These are phyloP conservation scores for Girardinus metallicus DNA, from an alignment of 2,797 vertebrate genomes.

Conservation along the genomic window DNA sequence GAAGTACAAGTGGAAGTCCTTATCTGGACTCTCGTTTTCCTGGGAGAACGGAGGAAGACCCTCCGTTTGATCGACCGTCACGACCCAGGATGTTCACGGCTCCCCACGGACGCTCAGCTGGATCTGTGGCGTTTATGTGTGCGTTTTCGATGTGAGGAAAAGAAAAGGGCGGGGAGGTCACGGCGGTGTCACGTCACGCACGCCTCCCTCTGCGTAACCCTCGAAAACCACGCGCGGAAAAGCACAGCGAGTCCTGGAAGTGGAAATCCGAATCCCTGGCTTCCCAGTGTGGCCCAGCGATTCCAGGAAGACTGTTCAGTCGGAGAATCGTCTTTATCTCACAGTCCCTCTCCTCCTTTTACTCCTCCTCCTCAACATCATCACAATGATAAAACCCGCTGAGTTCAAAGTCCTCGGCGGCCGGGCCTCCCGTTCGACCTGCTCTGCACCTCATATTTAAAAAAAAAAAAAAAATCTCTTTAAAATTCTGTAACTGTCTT, in stretches of 20 bases:
- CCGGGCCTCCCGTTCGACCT: constrained; percentile 77
- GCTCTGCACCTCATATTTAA: constrained; percentile 82
- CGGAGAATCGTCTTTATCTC: constrained; percentile 64
- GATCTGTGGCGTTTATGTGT: constrained; percentile 82
- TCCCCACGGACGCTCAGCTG: constrained; percentile 92
- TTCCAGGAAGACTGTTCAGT: constrained; percentile 30
- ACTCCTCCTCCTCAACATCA: constrained; percentile 50
- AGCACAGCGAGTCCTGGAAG: constrained; percentile 17
- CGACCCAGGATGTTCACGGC: constrained; percentile 93
- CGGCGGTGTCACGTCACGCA: constrained; percentile 92
- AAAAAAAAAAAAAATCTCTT: constrained; percentile 72
- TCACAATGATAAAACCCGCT: constrained; percentile 80
- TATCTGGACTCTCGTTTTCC: constrained; percentile 82
- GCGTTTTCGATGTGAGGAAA: constrained; percentile 59
- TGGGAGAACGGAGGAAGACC: constrained; percentile 92
- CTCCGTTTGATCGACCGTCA: constrained; percentile 95
- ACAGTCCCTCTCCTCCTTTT: constrained; percentile 61
- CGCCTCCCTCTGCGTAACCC: constrained; percentile 73
- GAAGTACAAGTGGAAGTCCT: constrained; percentile 79
- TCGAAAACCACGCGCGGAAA: constrained; percentile 3
- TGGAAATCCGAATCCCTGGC: constrained; percentile 28
- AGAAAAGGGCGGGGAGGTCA: constrained; percentile 82
- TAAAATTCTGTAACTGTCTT: constrained; percentile 87
- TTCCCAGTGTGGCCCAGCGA: constrained; percentile 31
- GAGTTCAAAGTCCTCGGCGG: constrained; percentile 81